Conservation (phyloP, 2,797 vertebrate species). For the Helicolenus hilgendorfi region DNA sequence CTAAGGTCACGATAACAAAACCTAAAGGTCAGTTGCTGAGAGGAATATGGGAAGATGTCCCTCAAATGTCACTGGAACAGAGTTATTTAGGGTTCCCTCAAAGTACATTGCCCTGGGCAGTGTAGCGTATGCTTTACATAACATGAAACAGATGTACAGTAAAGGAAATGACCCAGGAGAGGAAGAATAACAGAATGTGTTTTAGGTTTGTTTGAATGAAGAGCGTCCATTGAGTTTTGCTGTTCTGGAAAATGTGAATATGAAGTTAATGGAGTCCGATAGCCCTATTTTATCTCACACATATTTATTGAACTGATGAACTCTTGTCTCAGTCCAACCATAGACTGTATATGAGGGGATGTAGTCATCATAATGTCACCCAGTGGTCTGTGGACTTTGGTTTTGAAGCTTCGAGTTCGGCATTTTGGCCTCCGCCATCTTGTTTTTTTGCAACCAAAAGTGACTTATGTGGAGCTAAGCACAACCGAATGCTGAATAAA, state of each 20-base stretch:
- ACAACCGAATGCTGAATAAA: too few relatives aligned
- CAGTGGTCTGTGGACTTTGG: too few relatives aligned
- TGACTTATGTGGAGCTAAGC: rapidly evolving
- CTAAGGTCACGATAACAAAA: constrained; percentile 44
- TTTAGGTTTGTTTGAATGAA: neutral
- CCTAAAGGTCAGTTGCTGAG: constrained; percentile 11
- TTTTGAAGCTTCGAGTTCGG: too few relatives aligned
- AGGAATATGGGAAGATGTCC: constrained; percentile 58
- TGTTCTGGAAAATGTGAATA: constrained; percentile 1
- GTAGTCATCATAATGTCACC: too few relatives aligned
- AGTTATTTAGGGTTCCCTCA: constrained; percentile 24
- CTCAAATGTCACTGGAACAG: constrained; percentile 45
- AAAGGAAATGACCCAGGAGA: constrained; percentile 40
- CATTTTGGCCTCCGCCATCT: too few relatives aligned
- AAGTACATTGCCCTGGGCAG: constrained; percentile 33
- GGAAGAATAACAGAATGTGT: constrained; percentile 8
- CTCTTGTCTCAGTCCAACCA: neutral
- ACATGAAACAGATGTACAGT: constrained; percentile 58
- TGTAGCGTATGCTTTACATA: constrained; percentile 12
- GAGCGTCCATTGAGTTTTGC: neutral
- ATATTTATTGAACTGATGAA: neutral
- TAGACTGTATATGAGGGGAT: too few relatives aligned
- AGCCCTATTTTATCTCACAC: neutral
- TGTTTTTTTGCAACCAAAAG: too few relatives aligned
- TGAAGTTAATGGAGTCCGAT: constrained; percentile 3